Evolutionary conservation across 2,113 vertebrate species (phyloP), one percentile per base, ranked within the genome.

Genomic region (Origma solitaria): DNA sequence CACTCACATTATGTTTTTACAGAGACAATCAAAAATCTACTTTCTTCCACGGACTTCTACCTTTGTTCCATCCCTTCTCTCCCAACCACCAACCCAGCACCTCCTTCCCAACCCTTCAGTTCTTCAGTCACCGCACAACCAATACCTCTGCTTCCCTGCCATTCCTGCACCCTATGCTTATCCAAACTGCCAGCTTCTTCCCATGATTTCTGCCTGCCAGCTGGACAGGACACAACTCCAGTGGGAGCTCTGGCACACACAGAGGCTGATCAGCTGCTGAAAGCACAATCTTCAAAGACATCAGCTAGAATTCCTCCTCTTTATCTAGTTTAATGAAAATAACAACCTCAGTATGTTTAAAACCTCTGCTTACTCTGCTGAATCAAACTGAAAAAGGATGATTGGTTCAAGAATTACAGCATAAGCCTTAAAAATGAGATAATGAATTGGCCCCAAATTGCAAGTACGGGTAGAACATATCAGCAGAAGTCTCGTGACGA

Each of bases 81-180:
- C 21, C 53, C 16, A 23, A 0, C 7, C n/a, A 65, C 35, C 10
- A 68, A 60, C 33, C 8, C 51, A 79, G 76, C 40, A 70, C 4
- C 20, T 62, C 33, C 57, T 24, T 69, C 49, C 64, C 68, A 56
- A 10, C 13, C 24, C 40, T 17, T 3, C 9, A 35, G 33, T 38
- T 64, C 89, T 71, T 30, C 72, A 3, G 40, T 9, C 76, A 60
- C 27, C 19, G 37, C 27, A 56, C 19, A 83, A n/a, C 3, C 35
- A 45, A 20, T 13, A 17, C 31, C 49, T 71, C 68, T 33, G 21
- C 27, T 4, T 73, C 54, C 18, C 30, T 60, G 45, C 53, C 15
- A 19, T 8, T 64, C 53, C 53, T 40, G 40, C 24, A 31, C 20
- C 3, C 19, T 1, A 0, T 2, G 4, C 37, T 31, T 8, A 35